Evolutionary conservation across 1,140 invertebrate genomes (phyloP).

Genomic region (Leucophenga varia): DNA sequence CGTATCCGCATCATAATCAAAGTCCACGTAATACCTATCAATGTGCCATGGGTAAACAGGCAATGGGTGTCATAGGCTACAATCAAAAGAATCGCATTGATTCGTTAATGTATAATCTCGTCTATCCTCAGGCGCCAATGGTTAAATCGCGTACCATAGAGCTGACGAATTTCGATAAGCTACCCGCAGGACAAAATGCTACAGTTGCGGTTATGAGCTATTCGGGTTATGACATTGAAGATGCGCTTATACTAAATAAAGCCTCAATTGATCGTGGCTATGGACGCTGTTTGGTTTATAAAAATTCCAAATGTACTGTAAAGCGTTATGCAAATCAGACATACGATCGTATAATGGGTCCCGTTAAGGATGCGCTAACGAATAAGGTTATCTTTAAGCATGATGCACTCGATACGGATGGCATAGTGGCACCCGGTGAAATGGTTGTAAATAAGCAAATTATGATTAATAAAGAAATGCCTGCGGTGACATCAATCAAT

Average conservation of each 20-base stretch:
- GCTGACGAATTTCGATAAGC: conserved; percentile 92
- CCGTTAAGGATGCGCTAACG: conserved; percentile 77
- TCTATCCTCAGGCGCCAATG: conserved; percentile 91
- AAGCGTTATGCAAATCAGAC: conserved; percentile 94
- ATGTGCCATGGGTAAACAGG: conserved; percentile 99
- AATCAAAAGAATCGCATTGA: conserved; percentile 98
- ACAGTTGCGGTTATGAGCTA: conserved; percentile 99
- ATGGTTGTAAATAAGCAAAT: conserved; percentile 78
- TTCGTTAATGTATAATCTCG: conserved; percentile 93
- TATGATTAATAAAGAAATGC: conserved; percentile 88
- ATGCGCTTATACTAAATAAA: conserved; percentile 96
- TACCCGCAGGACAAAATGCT: conserved; percentile 99
- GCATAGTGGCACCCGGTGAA: conserved; percentile 88
- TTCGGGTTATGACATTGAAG: conserved; percentile 99
- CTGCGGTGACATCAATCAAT: conserved; percentile 67
- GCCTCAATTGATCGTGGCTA: conserved; percentile 90
- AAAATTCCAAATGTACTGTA: conserved; percentile 83
- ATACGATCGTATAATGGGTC: conserved; percentile 89
- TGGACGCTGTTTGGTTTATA: conserved; percentile 88
- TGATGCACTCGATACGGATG: conserved; percentile 84
- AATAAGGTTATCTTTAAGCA: conserved; percentile 83
- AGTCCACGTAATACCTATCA: conserved; percentile 99
- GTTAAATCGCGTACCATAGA: conserved; percentile 94
- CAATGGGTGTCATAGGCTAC: conserved; percentile 96
- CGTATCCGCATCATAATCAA: conserved; percentile 99